Percentiles rank a stretch among this genome's conserved stretches.
Conservation (phyloP, 2,888 invertebrate species). For the Micoletzkya japonica region DNA sequence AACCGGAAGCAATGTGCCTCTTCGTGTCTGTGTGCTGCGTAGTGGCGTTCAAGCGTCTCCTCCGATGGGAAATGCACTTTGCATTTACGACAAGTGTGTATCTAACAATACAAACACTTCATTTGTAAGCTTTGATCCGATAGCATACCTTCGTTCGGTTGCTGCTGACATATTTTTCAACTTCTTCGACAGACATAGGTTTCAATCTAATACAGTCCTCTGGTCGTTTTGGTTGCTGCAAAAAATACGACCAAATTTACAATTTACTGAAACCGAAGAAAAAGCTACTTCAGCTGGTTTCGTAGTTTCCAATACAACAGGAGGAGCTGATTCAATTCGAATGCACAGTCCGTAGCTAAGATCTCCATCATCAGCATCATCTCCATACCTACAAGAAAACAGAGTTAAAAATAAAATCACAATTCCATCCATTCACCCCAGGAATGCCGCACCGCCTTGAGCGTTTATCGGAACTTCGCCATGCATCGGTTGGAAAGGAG, state of each 20-base stretch:
- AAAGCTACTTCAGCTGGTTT: too few species aligned
- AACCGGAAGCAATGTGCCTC: constrained; percentile 37
- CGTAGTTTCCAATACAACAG: too few species aligned
- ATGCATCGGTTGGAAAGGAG: constrained; percentile 10
- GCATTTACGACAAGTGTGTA: constrained; percentile 60
- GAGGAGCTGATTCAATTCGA: constrained; percentile 17
- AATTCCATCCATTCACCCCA: neutral
- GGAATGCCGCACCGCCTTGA: too few species aligned
- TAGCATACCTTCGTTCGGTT: constrained; percentile 42
- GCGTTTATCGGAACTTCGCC: constrained; percentile 8
- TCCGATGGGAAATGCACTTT: constrained; percentile 57
- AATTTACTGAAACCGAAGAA: too few species aligned
- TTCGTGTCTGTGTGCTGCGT: constrained; percentile 54
- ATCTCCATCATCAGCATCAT: constrained; percentile 19
- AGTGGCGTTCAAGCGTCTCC: constrained; percentile 56
- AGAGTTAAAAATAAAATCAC: neutral
- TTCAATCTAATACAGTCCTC: constrained; percentile 42
- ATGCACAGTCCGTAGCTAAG: constrained; percentile 20
- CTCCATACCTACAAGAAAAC: neutral
- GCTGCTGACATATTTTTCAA: constrained; percentile 42
- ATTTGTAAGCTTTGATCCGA: neutral
- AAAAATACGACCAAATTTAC: too few species aligned
- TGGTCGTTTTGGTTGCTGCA: constrained; percentile 2
- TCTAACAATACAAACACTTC: constrained; percentile 36
- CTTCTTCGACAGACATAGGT: constrained; percentile 40